A percentile compares a stretch with the other conserved stretches of the same genome.
phyloP scores from a whole-genome alignment of 2,797 vertebrate genomes.

The Pipistrellus nathusii region DNA sequence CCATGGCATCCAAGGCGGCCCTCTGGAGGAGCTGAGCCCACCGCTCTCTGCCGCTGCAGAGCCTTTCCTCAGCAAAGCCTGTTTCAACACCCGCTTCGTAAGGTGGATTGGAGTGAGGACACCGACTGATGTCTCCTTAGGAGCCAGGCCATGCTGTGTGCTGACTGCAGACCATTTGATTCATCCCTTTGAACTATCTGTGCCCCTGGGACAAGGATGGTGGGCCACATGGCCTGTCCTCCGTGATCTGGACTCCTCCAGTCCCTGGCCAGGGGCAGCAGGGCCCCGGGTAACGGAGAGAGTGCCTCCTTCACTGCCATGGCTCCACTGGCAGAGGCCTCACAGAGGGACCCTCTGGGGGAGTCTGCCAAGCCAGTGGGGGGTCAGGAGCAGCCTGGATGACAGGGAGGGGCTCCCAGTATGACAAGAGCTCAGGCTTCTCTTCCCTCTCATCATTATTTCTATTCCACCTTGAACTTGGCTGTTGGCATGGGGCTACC shows the following conservation, averaged over 20 bases:
- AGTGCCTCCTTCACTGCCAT: background rate
- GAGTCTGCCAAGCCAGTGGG: background rate
- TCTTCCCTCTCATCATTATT: background rate
- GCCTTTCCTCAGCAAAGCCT: background rate
- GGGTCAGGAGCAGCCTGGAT: background rate
- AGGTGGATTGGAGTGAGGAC: background rate
- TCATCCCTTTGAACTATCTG: background rate
- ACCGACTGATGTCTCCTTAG: background rate
- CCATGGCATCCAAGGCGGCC: background rate
- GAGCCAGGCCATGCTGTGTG: background rate
- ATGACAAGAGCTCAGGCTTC: background rate
- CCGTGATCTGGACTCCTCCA: background rate
- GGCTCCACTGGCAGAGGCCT: background rate
- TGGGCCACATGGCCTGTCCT: background rate
- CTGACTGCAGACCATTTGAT: background rate
- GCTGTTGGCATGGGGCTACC: background rate
- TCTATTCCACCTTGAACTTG: background rate
- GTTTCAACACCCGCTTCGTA: accelerated
- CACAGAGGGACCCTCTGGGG: background rate
- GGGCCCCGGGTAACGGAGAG: background rate
- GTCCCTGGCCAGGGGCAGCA: background rate
- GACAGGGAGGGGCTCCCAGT: background rate
- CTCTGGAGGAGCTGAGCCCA: background rate
- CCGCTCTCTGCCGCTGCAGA: background rate
- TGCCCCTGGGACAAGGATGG: too few relatives aligned